phyloP scores from a whole-genome alignment of 2,113 vertebrate genomes.

The Turnix velox region DNA sequence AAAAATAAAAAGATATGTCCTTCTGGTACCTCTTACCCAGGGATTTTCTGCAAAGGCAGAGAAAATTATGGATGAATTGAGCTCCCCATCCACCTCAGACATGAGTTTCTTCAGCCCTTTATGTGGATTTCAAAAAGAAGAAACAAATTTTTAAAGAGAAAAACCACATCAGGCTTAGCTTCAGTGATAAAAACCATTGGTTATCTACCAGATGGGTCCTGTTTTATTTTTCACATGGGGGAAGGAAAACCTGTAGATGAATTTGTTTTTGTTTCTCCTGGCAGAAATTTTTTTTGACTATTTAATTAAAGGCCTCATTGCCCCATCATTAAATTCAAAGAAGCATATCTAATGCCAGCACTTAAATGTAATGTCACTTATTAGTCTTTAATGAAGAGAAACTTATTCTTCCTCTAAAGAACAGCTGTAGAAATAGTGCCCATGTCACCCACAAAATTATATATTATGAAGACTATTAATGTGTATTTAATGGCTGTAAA shows the following conservation, averaged over 20 bases:
- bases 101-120: not conserved
- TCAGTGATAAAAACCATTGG: conserved; percentile 2
- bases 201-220: conserved; percentile 53
- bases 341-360: conserved; percentile 82
- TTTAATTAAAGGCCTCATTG: conserved; percentile 88
- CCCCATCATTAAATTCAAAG: conserved; percentile 85
- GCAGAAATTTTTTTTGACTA: conserved; percentile 78
- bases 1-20: not conserved
- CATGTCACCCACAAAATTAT: conserved; percentile 75
- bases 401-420: conserved; percentile 77
- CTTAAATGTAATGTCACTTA: conserved; percentile 84
- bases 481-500: conserved; percentile 61
- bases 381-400: conserved; percentile 84
- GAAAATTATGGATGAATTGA: not conserved
- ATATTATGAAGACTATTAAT: conserved; percentile 66
- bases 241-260: conserved; percentile 65
- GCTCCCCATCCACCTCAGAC: not conserved
- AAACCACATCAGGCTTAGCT: not conserved
- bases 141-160: not conserved
- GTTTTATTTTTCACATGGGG: conserved; percentile 51
- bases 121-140: not conserved
- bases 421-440: conserved; percentile 79
- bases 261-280: conserved; percentile 82
- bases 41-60: not conserved
- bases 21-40: not conserved